A percentile compares a stretch with the other conserved stretches of the same genome.
Evolutionary conservation across 2,888 invertebrate species (phyloP).

Genomic region (Tiliacea citrago): DNA sequence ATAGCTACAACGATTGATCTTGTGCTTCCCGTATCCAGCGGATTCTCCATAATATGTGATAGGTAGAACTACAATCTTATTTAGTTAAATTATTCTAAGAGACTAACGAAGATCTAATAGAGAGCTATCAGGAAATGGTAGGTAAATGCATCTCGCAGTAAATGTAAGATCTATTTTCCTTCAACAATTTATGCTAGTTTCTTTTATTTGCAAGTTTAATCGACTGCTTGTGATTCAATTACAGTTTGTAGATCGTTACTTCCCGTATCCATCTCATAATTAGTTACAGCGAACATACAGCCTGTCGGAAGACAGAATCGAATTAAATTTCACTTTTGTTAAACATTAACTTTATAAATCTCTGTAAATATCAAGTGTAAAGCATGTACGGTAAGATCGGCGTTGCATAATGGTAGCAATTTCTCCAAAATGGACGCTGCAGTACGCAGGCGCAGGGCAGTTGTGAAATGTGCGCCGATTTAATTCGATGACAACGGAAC

Average conservation of each 20-base stretch:
- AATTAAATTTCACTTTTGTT: slow-evolving; percentile 62
- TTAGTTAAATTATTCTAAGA: background rate
- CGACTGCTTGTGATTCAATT: slow-evolving; percentile 45
- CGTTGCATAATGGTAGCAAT: slow-evolving; percentile 75
- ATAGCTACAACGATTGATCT: background rate
- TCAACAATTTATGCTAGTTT: slow-evolving; percentile 36
- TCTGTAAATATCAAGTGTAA: slow-evolving; percentile 60
- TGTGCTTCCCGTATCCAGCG: background rate
- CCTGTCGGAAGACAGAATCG: slow-evolving; percentile 48
- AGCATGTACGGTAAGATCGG: slow-evolving; percentile 65
- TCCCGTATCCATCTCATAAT: slow-evolving; percentile 46
- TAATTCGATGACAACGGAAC: slow-evolving; percentile 71
- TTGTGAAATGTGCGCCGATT: slow-evolving; percentile 72
- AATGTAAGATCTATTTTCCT: slow-evolving; percentile 18
- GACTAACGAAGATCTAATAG: background rate
- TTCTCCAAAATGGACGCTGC: slow-evolving; percentile 76
- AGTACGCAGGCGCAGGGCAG: slow-evolving; percentile 64
- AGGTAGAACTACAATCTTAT: background rate
- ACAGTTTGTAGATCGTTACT: slow-evolving; percentile 32
- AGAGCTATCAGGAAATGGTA: background rate
- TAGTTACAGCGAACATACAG: slow-evolving; percentile 23
- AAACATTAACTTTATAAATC: slow-evolving; percentile 54
- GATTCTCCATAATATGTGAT: background rate
- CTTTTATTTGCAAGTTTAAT: slow-evolving; percentile 50
- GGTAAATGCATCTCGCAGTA: background rate